Conservation (phyloP, 30 jellyfish, hydroid and myxozoan genomes). For the Sanderia malayensis region DNA sequence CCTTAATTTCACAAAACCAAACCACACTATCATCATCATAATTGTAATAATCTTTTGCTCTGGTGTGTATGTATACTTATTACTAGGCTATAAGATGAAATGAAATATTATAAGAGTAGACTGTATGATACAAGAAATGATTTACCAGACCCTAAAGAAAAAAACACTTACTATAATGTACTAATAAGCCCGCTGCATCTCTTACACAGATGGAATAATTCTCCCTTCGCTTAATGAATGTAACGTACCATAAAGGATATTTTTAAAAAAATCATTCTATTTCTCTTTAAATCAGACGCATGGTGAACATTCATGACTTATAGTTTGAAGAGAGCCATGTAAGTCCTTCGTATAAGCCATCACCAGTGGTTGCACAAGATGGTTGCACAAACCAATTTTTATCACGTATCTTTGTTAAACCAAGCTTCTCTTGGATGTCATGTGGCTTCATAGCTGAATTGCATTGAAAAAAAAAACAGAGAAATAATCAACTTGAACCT, state of each 20-base stretch:
- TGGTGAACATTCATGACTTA: slow-evolving; percentile 78
- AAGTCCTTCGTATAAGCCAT: slow-evolving; percentile 98
- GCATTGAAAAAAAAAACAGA: too few species aligned
- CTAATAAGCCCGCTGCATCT: slow-evolving; percentile 1
- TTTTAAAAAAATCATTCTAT: slow-evolving; percentile 37
- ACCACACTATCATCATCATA: too few species aligned
- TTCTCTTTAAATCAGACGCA: slow-evolving; percentile 35
- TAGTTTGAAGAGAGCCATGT: slow-evolving; percentile 97
- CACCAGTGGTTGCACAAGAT: slow-evolving; percentile 99
- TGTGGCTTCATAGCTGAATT: slow-evolving; percentile 95
- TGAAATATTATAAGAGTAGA: not conserved
- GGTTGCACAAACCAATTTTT: slow-evolving; percentile 99
- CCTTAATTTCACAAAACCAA: too few species aligned
- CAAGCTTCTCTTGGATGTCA: slow-evolving; percentile 92
- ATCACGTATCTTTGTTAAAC: slow-evolving; percentile 92
- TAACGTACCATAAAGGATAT: slow-evolving; percentile 6
- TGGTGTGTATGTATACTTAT: slow-evolving; percentile 5
- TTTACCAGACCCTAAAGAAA: slow-evolving; percentile 1
- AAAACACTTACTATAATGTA: slow-evolving; percentile 5
- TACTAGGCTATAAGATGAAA: not conserved
- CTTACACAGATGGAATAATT: not conserved
- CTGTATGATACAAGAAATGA: slow-evolving; percentile 5
- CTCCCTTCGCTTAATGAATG: slow-evolving; percentile 1
- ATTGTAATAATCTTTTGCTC: too few species aligned
- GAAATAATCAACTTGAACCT: too few species aligned